phyloP scores from a whole-genome alignment of 1,140 invertebrate species.

The Zophobas atratus region DNA sequence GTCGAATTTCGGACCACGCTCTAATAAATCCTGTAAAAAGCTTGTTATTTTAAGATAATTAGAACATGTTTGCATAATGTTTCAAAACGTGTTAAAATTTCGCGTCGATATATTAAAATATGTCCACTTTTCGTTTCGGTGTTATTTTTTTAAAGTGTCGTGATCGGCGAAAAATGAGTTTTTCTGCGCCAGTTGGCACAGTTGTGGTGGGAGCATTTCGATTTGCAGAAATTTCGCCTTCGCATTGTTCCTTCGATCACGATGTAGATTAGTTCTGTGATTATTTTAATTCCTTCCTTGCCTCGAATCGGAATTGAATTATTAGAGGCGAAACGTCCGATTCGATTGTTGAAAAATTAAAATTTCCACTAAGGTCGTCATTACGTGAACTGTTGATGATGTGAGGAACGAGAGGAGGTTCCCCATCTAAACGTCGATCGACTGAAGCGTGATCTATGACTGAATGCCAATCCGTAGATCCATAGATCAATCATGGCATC shows the following conservation, averaged over 20 bases:
- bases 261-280: conserved; percentile 49
- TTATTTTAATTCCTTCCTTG: conserved; percentile 45
- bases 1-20: too few species aligned
- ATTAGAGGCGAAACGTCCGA: conserved; percentile 35
- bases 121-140: too few species aligned
- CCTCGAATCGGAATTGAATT: conserved; percentile 35
- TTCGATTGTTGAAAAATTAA: conserved; percentile 36
- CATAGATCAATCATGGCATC: conserved; percentile 63
- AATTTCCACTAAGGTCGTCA: conserved; percentile 26
- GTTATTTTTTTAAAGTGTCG: too few species aligned
- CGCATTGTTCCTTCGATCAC: conserved; percentile 41
- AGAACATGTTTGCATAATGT: too few species aligned
- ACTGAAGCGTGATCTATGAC: conserved; percentile 62
- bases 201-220: too few species aligned
- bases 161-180: too few species aligned
- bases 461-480: conserved; percentile 61
- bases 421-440: conserved; percentile 37
- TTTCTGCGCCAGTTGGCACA: too few species aligned
- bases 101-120: too few species aligned
- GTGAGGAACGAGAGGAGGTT: conserved; percentile 15
- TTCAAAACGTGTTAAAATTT: too few species aligned
- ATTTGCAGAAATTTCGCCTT: conserved; percentile 25
- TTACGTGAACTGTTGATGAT: conserved; percentile 43
- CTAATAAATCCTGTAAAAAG: too few species aligned
- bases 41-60: too few species aligned